phyloP scores from a whole-genome alignment of 2,888 invertebrate genomes.

The Polia nebulosa region DNA sequence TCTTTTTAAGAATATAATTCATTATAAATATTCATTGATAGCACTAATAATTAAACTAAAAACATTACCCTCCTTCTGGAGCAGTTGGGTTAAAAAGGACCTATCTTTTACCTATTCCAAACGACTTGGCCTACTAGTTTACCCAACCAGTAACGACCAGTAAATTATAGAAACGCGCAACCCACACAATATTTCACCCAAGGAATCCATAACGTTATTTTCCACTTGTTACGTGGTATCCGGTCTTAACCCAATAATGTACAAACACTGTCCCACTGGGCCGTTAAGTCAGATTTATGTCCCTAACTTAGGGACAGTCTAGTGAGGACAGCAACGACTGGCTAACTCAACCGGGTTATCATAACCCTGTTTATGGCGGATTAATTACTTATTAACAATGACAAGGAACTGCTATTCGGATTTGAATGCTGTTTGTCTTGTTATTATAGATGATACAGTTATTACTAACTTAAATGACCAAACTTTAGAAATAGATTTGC shows the following conservation, averaged over 20 bases:
- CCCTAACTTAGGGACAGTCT: constrained; percentile 65
- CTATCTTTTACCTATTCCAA: background rate
- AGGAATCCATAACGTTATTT: constrained; percentile 66
- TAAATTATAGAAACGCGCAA: constrained; percentile 17
- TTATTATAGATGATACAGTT: background rate
- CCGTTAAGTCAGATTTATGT: constrained; percentile 74
- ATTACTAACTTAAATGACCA: background rate
- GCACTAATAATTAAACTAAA: background rate
- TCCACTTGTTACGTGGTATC: constrained; percentile 68
- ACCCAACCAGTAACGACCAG: background rate
- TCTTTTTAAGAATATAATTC: no score
- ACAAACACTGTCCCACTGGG: constrained; percentile 71
- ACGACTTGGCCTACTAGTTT: background rate
- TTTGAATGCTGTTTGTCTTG: constrained; percentile 7
- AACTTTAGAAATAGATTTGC: no score
- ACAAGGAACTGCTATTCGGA: constrained; percentile 38
- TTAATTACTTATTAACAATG: constrained; percentile 52
- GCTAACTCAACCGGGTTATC: constrained; percentile 55
- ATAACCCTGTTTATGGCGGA: constrained; percentile 57
- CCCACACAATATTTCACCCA: constrained; percentile 58
- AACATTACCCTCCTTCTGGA: no score
- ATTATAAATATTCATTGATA: no score
- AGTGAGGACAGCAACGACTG: constrained; percentile 53
- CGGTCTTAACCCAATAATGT: constrained; percentile 75
- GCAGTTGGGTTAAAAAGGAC: no score